Conservation (phyloP, 2,888 invertebrate genomes). For the Opisthograptis luteolata region DNA sequence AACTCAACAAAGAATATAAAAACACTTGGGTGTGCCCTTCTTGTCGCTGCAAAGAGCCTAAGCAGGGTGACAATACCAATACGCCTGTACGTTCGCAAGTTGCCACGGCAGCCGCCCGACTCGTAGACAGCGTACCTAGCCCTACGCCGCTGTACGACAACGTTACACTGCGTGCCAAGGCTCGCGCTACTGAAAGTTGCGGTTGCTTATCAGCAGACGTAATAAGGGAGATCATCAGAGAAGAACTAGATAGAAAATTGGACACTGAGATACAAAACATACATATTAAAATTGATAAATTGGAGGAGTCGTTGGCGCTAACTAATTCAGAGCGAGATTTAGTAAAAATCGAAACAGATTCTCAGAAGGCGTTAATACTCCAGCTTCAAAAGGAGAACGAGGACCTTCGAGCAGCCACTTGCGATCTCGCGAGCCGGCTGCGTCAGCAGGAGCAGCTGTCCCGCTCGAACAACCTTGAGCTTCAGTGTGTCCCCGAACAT, state of each 20-base stretch:
- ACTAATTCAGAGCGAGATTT: neutral
- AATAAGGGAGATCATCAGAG: neutral
- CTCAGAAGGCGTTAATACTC: neutral
- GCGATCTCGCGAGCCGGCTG: too few species aligned
- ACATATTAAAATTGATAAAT: too few species aligned
- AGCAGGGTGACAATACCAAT: neutral
- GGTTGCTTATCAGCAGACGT: neutral
- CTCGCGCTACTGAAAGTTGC: neutral
- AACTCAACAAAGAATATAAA: neutral
- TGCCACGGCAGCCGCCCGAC: neutral
- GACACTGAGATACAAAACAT: neutral
- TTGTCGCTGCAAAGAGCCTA: too few species aligned
- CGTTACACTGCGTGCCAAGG: neutral
- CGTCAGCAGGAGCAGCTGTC: too few species aligned
- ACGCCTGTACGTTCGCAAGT: neutral
- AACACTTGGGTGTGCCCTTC: neutral
- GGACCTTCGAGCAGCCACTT: too few species aligned
- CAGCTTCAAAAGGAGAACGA: too few species aligned
- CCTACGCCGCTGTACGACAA: neutral
- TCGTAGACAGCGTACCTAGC: neutral
- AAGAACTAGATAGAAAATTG: too few species aligned
- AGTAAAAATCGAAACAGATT: neutral
- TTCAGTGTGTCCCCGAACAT: too few species aligned
- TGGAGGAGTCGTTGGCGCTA: neutral
- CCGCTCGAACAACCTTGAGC: too few species aligned